Base-by-base conservation (phyloP, 2,113 vertebrate genomes). In the Crotalus horridus region DNA sequence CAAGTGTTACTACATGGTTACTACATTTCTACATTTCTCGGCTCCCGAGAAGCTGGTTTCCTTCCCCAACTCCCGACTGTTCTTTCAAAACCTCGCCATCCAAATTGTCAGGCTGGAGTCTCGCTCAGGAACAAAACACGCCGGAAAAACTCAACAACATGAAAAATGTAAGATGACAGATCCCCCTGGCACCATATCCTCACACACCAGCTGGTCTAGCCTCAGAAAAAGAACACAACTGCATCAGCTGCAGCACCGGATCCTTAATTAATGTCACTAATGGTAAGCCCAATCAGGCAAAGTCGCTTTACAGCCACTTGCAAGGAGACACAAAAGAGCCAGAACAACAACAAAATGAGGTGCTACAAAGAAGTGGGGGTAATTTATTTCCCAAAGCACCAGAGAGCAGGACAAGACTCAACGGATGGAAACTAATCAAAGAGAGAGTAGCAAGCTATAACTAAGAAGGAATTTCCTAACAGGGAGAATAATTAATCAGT, bases 121-220 rank as follows among this genome's bases (percentile, higher is more conserved):
- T 91, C 94, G 95, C 91, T 20, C 90, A 89, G 95, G 88, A 90
- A 48, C 46, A 87, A 92, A 94, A 96, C 81, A 89, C 0, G 93
- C 85, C 93, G 55, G 1, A 93, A 91, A 48, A 89, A 24, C 15
- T 29, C 33, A 85, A 89, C 55, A 94, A 92, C 89, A 94, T 56
- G 20, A 94, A 87, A 94, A 92, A n/a, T 53, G 95, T 26, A 58
- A 13, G 53, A 33, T 0, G 87, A 94, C 93, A 95, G 56, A 46
- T 39, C 87, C 94, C 91, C 29, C 58, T 95, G 96, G 96, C 95
- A 95, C 87, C 88, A 86, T 12, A 93, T 95, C 93, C 95, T 92
- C 93, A 93, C 91, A 91, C 87, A 95, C 90, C 95, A 97, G 95
- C 96, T 96, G 96, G 93, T 87, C 93, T 54, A 93, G 90, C 88